phyloP scores from a whole-genome alignment of 2,888 invertebrate genomes.

The Clostera curtula region DNA sequence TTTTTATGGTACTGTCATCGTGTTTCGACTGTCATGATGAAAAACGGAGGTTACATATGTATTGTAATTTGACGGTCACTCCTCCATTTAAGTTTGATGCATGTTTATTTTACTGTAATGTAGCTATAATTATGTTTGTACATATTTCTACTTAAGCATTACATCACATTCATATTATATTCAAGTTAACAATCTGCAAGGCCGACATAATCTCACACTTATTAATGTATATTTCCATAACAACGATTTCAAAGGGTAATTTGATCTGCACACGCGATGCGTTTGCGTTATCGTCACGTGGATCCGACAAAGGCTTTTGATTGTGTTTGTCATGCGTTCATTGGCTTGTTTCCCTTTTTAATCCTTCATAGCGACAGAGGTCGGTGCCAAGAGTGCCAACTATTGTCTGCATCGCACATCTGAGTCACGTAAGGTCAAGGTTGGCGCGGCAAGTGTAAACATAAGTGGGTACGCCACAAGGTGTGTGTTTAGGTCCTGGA shows the following conservation, averaged over 20 bases:
- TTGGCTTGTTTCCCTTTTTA: conserved; percentile 29
- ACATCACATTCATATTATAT: no score
- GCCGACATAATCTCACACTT: no score
- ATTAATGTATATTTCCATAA: neutral
- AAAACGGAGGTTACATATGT: no score
- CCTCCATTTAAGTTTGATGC: no score
- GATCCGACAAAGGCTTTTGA: conserved; percentile 33
- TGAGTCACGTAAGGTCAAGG: conserved; percentile 47
- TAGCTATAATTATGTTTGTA: no score
- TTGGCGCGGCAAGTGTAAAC: conserved; percentile 17
- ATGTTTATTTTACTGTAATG: no score
- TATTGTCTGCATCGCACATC: conserved; percentile 24
- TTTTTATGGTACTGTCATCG: no score
- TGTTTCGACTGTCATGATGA: no score
- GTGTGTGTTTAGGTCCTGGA: conserved; percentile 22
- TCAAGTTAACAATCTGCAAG: no score
- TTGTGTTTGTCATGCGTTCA: conserved; percentile 27
- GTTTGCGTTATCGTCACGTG: conserved; percentile 8
- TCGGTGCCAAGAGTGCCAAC: conserved; percentile 28
- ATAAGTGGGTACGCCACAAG: conserved; percentile 36
- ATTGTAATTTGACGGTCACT: no score
- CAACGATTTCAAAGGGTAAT: conserved; percentile 1
- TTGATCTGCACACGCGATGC: conserved; percentile 1
- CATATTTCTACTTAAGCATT: no score
- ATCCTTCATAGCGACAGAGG: conserved; percentile 26